A percentile compares a stretch with the other conserved stretches of the same genome.
Conservation (phyloP, 2,888 invertebrate genomes). For the Meiosimyza platycephala region DNA sequence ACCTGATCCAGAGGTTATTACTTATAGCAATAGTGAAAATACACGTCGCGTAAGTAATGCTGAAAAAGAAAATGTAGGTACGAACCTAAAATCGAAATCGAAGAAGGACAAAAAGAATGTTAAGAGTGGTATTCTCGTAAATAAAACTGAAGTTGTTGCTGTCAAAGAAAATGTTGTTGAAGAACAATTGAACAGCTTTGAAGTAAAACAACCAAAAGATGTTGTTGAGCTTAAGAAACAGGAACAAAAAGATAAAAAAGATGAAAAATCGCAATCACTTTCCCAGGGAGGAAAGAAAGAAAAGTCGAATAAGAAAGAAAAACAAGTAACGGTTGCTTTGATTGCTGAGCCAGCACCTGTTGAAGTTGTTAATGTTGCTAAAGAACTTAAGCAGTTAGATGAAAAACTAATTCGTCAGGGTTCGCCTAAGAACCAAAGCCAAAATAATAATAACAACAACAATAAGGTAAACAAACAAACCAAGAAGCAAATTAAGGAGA, state of each 20-base stretch:
- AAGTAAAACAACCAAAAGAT: slow-evolving; percentile 84
- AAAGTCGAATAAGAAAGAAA: slow-evolving; percentile 47
- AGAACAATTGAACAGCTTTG: slow-evolving; percentile 76
- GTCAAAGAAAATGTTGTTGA: slow-evolving; percentile 56
- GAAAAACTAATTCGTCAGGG: slow-evolving; percentile 52
- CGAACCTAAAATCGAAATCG: slow-evolving; percentile 44
- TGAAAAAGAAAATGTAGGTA: slow-evolving; percentile 55
- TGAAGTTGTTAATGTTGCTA: slow-evolving; percentile 52
- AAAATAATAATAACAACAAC: slow-evolving; percentile 59
- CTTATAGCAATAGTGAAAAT: slow-evolving; percentile 45
- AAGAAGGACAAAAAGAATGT: slow-evolving; percentile 59
- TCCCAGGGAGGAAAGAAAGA: slow-evolving; percentile 46
- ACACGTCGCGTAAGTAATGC: slow-evolving; percentile 53
- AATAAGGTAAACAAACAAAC: slow-evolving; percentile 51
- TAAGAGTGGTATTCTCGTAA: slow-evolving; percentile 61
- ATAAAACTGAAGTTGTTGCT: slow-evolving; percentile 60
- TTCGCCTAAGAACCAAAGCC: slow-evolving; percentile 61
- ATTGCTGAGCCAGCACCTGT: slow-evolving; percentile 39
- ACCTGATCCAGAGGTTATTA: slow-evolving; percentile 62
- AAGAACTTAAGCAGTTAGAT: slow-evolving; percentile 55
- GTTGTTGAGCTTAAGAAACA: slow-evolving; percentile 69
- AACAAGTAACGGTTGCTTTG: slow-evolving; percentile 41
- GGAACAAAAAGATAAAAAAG: slow-evolving; percentile 54
- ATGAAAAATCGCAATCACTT: slow-evolving; percentile 48
- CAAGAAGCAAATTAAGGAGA: slow-evolving; percentile 73